phyloP scores from a whole-genome alignment of 2,113 vertebrate genomes.

The Crotalus helleri region DNA sequence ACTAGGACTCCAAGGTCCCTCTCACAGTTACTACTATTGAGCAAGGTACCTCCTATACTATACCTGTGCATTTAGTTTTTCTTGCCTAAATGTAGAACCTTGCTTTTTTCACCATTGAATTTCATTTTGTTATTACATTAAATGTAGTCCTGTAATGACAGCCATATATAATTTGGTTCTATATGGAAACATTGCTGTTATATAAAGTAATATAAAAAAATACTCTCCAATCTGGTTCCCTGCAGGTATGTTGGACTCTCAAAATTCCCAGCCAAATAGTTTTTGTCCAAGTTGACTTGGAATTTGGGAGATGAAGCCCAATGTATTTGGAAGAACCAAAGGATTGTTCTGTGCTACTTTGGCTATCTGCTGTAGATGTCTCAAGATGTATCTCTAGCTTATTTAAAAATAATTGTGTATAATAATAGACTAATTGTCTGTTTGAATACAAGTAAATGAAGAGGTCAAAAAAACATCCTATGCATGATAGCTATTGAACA shows the following conservation, averaged over 20 bases:
- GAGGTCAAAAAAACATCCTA: neutral
- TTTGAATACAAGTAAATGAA: neutral
- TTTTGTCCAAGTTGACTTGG: neutral
- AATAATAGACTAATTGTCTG: neutral
- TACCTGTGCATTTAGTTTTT: too few species aligned
- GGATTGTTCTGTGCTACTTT: neutral
- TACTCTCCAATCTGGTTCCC: neutral
- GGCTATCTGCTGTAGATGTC: neutral
- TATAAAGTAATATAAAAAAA: neutral
- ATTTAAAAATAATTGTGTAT: conserved; percentile 11
- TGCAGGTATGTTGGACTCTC: neutral
- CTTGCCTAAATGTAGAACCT: too few species aligned
- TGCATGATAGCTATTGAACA: neutral
- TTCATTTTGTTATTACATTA: too few species aligned
- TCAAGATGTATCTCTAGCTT: neutral
- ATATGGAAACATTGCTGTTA: neutral
- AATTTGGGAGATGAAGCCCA: neutral
- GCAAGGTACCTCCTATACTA: too few species aligned
- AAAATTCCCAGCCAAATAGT: neutral
- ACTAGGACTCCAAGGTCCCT: too few species aligned
- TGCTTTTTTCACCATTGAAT: too few species aligned
- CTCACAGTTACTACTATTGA: too few species aligned
- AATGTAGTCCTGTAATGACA: neutral
- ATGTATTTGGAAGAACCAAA: neutral
- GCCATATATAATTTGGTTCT: neutral